Evolutionary conservation across 2,113 vertebrate genomes (phyloP), one percentile per base, ranked within the genome.

Genomic region (Piaya cayana): DNA sequence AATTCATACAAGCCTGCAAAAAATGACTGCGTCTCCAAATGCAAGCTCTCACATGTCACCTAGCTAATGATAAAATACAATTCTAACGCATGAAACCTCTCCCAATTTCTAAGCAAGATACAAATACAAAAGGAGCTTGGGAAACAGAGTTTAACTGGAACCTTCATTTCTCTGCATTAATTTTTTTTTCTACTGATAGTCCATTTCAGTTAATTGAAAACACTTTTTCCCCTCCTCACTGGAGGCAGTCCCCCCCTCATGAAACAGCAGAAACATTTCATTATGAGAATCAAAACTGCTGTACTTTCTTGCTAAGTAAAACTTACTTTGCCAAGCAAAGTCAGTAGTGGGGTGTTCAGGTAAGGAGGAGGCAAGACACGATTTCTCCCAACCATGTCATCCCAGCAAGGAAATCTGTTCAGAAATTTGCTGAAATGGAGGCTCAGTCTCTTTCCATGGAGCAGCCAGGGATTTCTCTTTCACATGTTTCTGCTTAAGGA

Each of bases 271-370:
- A 1, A 17, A 2, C 0, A 3, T 12, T 37, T 3, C 23, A 9
- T 3, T 11, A 2, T 0, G 1, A 13, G 23, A 36, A 42, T 0
- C 0, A 5, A 1, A 22, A 53, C 45, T 1, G 7, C 1, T 14
- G 4, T 7, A 1, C 45, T 18, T 30, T 0, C 27, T 3, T 6
- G 22, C 27, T 1, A 0, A n/a, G n/a, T n/a, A n/a, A n/a, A n/a
- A n/a, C n/a, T n/a, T n/a, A n/a, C n/a, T n/a, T 3, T 6, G 22
- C 27, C 1, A 0, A 12, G 42, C 20, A 37, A 0, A 13, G 27
- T 0, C 1, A 5, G 29, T 0, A 8, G 52, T 5, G 0, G 19
- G 29, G 47, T 1, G 62, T 7, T 11, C 58, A 68, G 90, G 34
- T n/a, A 49, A 30, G n/a, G 16, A 79, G 15, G 5, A 23, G 21